These are phyloP conservation scores for Tetranychus truncatus DNA, from an alignment of 2,888 invertebrate genomes.

Conservation along the genomic window DNA sequence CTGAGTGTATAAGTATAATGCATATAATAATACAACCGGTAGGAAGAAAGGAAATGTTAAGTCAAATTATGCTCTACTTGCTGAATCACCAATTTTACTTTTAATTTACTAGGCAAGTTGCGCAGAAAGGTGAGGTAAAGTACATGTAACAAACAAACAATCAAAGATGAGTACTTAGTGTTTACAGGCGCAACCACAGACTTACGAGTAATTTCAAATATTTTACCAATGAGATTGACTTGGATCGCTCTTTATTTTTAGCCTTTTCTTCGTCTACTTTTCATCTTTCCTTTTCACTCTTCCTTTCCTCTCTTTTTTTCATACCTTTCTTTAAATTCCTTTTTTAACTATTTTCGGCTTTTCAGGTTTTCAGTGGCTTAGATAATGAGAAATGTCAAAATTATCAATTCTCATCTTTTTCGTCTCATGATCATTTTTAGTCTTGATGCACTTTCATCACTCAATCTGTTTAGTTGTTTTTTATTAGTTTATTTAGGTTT, in stretches of 20 bases:
- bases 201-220: neutral
- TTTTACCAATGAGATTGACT: slow-evolving; percentile 1
- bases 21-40: no score
- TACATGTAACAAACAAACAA: neutral
- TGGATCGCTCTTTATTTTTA: neutral
- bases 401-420: no score
- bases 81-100: neutral
- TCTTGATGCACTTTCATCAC: no score
- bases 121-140: neutral
- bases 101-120: neutral
- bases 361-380: neutral
- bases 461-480: no score
- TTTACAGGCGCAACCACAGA: slow-evolving; percentile 1
- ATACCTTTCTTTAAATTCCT: neutral
- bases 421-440: no score
- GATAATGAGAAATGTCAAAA: neutral
- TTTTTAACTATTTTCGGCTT: neutral
- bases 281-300: neutral
- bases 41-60: no score
- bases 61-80: no score
- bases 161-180: neutral
- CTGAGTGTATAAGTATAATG: no score
- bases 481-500: no score
- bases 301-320: neutral
- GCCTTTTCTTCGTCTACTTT: neutral